Evolutionary conservation across 2,113 vertebrate species (phyloP), one percentile per base, ranked within the genome.

Genomic region (Syrrhaptes paradoxus): DNA sequence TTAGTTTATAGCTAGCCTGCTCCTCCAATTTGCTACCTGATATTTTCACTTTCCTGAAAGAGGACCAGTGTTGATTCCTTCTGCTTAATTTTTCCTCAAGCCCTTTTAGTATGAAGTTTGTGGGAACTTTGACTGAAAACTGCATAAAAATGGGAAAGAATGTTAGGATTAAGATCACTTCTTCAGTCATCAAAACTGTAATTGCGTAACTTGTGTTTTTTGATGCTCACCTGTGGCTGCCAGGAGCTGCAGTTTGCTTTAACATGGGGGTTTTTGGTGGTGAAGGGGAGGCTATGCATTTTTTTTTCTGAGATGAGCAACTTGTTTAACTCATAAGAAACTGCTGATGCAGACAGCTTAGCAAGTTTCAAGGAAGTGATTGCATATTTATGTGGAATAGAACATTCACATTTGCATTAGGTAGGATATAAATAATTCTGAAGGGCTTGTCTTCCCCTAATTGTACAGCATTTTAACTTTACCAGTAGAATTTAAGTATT

Each of bases 341-440:
- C 28, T 94, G 96, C 96, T 97, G 95, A 97, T 89, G 76, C 68
- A 93, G 80, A 48, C 76, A 85, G 46, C 59, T 85, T 82, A 82
- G 52, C 76, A 91, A 91, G 84, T 91, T 94, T 89, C 57, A 73
- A 73, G 87, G 63, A 94, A 89, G 66, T 25, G 46, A 83, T 65
- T 94, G 91, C 87, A 95, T 95, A 94, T 96, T 94, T 96, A 96
- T 96, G 41, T 62, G 85, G 78, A 91, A 62, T 26, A 85, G 70
- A 70, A 59, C 52, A 45, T 85, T 87, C 31, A 31, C 41, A 96
- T 94, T 91, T 93, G 71, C 87, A 93, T 93, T 91, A 94, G 87
- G 74, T 46, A 85, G 66, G 66, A 76, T 96, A 95, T 94, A 95
- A 95, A 96, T 94, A 93, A 89, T 89, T 82, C 51, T 58, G 59